Base-by-base conservation (phyloP, 2,113 vertebrate species). In the Sebastes fasciatus region DNA sequence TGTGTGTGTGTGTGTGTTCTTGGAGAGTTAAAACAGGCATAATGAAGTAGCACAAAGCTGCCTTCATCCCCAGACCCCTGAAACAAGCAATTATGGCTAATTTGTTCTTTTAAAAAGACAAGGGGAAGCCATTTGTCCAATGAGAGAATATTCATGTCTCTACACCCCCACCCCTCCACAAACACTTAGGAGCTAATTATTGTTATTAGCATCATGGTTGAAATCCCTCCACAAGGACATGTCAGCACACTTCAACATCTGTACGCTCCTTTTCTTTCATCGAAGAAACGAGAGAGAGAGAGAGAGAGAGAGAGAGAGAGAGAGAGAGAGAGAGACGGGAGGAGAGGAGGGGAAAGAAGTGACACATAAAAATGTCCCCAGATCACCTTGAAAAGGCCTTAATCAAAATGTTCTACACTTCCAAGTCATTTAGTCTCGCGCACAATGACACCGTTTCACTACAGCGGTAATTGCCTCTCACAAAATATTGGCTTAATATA, bases 161-260 rank as follows among this genome's bases (percentile, higher is more conserved):
- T 91, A 81, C 92, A 92, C 93, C 93, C 90, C 90, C 93, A 92
- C 92, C 91, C 91, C 88, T 92, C 91, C 62, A 77, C 93, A 93
- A 93, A 95, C 94, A 94, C 94, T 95, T 95, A 94, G 92, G 89
- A 94, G 92, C 93, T 95, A 96, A 96, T 96, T 95, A 96, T 96
- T 95, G 94, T 95, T 95, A 95, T 96, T 95, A 96, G 86, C 94
- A 94, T 94, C 94, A 95, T 94, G 94, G 93, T 94, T 95, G 94
- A 96, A 94, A 95, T 96, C 94, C 90, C 91, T 94, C 89, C 84
- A 91, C 94, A 95, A 95, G 95, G 95, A 94, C 95, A 91, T 94
- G 94, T 95, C 94, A 94, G 91, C 92, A 91, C 91, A 89, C 93
- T 93, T 92, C 90, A 93, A 89, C 91, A 90, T 91, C 84, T 88